Conservation (phyloP, 2,797 vertebrate species). For the Lerista edwardsae region DNA sequence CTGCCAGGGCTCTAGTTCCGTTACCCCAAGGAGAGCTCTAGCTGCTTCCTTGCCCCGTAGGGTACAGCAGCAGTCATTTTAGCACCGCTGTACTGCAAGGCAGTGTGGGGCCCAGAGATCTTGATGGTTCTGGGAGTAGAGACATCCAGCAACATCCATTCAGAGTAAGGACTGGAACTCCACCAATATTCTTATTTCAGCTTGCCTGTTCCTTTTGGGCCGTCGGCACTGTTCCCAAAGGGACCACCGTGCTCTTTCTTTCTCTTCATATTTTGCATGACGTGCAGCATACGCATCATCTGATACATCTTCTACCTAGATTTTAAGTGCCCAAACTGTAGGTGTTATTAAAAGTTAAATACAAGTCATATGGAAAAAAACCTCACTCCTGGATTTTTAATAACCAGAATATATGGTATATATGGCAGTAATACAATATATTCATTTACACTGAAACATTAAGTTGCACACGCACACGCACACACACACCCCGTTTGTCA, state of each 20-base stretch:
- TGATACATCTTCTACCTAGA: conserved; percentile 85
- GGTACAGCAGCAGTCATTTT: too few species aligned
- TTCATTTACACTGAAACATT: not conserved
- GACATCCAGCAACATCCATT: not conserved
- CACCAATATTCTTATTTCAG: conserved; percentile 22
- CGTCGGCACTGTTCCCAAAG: conserved; percentile 84
- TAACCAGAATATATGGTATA: not conserved
- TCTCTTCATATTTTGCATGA: conserved; percentile 83
- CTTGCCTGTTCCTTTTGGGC: conserved; percentile 82
- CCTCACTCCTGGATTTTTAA: not conserved
- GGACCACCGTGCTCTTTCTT: conserved; percentile 83
- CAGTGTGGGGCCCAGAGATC: too few species aligned
- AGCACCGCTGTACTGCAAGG: too few species aligned
- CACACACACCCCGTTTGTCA: too few species aligned
- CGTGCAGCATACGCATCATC: conserved; percentile 83
- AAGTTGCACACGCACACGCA: too few species aligned
- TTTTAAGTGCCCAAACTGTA: conserved; percentile 33
- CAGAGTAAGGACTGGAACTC: not conserved
- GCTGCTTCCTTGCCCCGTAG: too few species aligned
- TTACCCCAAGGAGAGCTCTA: too few species aligned
- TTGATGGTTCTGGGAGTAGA: not conserved
- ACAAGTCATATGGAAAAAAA: not conserved
- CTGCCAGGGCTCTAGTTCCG: too few species aligned
- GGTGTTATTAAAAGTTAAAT: conserved; percentile 36
- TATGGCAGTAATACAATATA: not conserved